These are phyloP conservation scores for Punctoribates punctum DNA, from an alignment of 2,888 invertebrate species.

Conservation along the genomic window DNA sequence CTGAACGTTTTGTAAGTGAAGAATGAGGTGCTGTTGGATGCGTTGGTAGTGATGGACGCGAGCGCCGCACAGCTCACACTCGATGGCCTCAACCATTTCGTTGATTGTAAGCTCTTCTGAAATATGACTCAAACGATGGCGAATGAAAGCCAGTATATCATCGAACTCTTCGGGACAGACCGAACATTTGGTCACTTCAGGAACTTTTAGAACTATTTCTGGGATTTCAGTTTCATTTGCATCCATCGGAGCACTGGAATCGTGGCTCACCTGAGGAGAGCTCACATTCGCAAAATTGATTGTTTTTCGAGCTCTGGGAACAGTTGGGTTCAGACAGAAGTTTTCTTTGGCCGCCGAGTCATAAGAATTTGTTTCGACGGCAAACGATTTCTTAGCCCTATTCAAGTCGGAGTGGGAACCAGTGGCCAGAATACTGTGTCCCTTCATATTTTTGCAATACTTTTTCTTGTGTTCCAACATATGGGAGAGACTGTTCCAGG, in stretches of 20 bases:
- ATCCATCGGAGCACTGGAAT: conserved; percentile 17
- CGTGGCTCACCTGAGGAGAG: conserved; percentile 28
- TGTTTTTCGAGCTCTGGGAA: conserved; percentile 26
- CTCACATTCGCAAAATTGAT: conserved; percentile 14
- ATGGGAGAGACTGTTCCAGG: conserved; percentile 39
- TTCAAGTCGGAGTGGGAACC: neutral
- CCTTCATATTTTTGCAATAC: conserved; percentile 20
- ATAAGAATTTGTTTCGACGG: neutral
- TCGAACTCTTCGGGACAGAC: conserved; percentile 23
- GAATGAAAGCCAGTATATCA: conserved; percentile 35
- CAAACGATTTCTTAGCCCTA: conserved; percentile 1
- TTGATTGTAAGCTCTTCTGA: conserved; percentile 25
- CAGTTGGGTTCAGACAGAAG: conserved; percentile 25
- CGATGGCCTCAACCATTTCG: neutral
- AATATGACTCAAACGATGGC: conserved; percentile 40
- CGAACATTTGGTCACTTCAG: conserved; percentile 21
- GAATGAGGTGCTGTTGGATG: conserved; percentile 38
- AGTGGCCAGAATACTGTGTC: neutral
- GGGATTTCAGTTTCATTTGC: conserved; percentile 8
- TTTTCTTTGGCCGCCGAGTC: neutral
- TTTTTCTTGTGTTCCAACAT: conserved; percentile 40
- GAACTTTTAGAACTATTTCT: conserved; percentile 1
- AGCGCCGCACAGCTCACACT: conserved; percentile 38
- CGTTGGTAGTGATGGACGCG: conserved; percentile 31
- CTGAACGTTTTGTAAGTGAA: conserved; percentile 35